phyloP scores from a whole-genome alignment of 2,113 vertebrate species.

The Oncorhynchus nerka region DNA sequence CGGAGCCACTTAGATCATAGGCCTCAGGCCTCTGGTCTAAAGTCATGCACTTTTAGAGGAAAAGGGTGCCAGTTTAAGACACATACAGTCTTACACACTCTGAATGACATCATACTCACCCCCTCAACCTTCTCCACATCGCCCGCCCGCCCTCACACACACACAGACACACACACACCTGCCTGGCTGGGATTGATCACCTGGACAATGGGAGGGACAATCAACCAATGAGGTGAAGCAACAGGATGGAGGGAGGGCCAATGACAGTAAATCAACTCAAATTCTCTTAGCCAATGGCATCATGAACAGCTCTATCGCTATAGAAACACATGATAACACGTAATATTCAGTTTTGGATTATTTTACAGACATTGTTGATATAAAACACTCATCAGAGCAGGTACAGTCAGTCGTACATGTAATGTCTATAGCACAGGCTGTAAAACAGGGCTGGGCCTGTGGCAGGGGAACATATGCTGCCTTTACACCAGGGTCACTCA shows the following conservation, averaged over 20 bases:
- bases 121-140: neutral
- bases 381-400: conserved; percentile 87
- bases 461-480: conserved; percentile 89
- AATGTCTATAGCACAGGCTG: conserved; percentile 94
- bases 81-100: too few relatives aligned
- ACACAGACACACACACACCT: neutral
- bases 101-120: neutral
- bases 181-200: conserved; percentile 21
- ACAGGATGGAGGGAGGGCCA: conserved; percentile 41
- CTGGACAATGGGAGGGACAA: conserved; percentile 22
- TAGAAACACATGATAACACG: conserved; percentile 96
- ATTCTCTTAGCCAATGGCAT: conserved; percentile 82
- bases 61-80: too few relatives aligned
- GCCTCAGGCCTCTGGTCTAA: too few relatives aligned
- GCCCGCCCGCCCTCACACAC: too few relatives aligned
- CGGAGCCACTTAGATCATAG: too few relatives aligned
- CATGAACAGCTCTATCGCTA: conserved; percentile 90
- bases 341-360: conserved; percentile 65
- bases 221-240: conserved; percentile 35
- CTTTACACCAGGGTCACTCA: conserved; percentile 72
- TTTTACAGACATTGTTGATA: conserved; percentile 63
- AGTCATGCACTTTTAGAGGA: too few relatives aligned
- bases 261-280: conserved; percentile 78
- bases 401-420: conserved; percentile 74
- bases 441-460: conserved; percentile 88